Conservation (phyloP, 1,140 invertebrate species). For the Neodiprion pinetum region DNA sequence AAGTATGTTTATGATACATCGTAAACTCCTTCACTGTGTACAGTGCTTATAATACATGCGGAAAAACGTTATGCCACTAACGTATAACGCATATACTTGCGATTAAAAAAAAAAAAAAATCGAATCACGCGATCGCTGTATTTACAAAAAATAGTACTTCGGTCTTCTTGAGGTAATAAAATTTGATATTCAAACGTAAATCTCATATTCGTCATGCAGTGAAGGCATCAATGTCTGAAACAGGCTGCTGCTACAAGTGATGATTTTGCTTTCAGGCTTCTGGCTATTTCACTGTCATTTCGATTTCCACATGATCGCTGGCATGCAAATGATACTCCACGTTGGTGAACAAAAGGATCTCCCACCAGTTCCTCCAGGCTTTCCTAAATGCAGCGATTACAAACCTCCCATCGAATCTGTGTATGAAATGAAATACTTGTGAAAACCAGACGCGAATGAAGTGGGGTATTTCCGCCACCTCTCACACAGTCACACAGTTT, state of each 20-base stretch:
- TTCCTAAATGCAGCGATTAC: constrained; percentile 57
- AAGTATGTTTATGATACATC: constrained; percentile 31
- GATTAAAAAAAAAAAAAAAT: too few species aligned
- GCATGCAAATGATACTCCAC: constrained; percentile 63
- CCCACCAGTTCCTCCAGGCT: constrained; percentile 53
- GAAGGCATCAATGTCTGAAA: too few species aligned
- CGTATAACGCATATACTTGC: too few species aligned
- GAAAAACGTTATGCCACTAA: neutral
- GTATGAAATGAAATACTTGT: too few species aligned
- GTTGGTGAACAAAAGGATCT: constrained; percentile 57
- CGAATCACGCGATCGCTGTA: too few species aligned
- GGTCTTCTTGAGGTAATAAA: too few species aligned
- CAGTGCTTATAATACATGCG: neutral
- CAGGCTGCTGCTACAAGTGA: neutral
- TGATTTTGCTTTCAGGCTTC: constrained; percentile 43
- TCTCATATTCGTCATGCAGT: too few species aligned
- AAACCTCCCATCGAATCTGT: neutral
- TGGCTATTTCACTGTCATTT: constrained; percentile 67
- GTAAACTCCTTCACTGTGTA: neutral
- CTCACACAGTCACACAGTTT: too few species aligned
- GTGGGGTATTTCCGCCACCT: too few species aligned
- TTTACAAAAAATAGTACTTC: too few species aligned
- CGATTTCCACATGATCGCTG: constrained; percentile 59
- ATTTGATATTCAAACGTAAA: too few species aligned
- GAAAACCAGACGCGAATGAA: too few species aligned